Evolutionary conservation across 2,888 invertebrate species (phyloP), one percentile per base, ranked within the genome.

Genomic region (Ganaspis brasiliensis): DNA sequence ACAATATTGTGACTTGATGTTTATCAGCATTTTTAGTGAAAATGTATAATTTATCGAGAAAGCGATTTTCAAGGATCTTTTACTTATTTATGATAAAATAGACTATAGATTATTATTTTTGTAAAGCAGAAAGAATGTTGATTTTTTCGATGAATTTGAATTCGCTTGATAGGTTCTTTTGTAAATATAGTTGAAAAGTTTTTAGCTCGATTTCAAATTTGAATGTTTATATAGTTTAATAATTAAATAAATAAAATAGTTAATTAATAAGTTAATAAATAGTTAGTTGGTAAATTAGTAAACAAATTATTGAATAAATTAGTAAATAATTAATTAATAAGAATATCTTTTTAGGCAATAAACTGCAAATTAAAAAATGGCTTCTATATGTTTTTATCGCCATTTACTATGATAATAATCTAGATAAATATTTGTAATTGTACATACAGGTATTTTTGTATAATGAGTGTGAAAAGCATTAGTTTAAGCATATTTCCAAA

Each of bases 11-110:
- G 67, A 45, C n/a, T n/a, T 24, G 45, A 67, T 24, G 3, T 67
- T n/a, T 67, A 45, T 45, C 40, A 67, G 67, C 67, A 67, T 67
- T 67, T 67, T 45, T 26, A 45, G 45, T 40, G n/a, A 67, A 67
- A 67, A 14, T 63, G 21, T 12, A 5, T 26, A 67, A 24, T 59
- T 59, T 26, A 59, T 31, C 26, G n/a, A 59, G 19, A 45, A 45
- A 21, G 40, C 67, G 24, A 40, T 40, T 24, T 67, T 45, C 16
- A 67, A 40, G 40, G 45, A 67, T 67, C 26, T 67, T 67, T 45
- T 67, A 49, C n/a, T 49, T 67, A 67, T 67, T 45, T 49, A 26
- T n/a, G n/a, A n/a, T 40, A n/a, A 26, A 16, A n/a, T 59, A 59
- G 59, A n/a, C 57, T 26, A 57, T 24, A 2, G n/a, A n/a, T 26